Conservation (phyloP, 2,797 vertebrate genomes). For the Phoebastria nigripes region DNA sequence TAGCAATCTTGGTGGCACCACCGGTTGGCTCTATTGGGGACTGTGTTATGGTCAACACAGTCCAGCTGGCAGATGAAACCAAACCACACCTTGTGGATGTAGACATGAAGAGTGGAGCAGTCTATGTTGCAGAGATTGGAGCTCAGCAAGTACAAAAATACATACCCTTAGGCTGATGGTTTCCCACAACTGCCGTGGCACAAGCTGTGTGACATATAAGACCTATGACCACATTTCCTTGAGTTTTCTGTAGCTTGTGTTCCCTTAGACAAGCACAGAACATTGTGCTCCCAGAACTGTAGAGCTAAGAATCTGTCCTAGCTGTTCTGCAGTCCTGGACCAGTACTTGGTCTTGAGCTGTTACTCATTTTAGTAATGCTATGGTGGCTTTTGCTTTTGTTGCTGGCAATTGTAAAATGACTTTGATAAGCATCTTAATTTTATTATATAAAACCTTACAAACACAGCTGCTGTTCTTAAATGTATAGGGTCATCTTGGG, state of each 20-base stretch:
- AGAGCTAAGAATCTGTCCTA: background rate
- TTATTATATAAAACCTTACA: background rate
- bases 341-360: background rate
- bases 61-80: constrained; percentile 88
- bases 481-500: background rate
- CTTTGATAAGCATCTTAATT: background rate
- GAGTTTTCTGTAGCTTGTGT: background rate
- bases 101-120: constrained; percentile 79
- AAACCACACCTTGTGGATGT: constrained; percentile 91
- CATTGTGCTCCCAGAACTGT: background rate
- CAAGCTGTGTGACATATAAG: background rate
- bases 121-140: constrained; percentile 93
- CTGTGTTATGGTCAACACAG: constrained; percentile 80
- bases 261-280: background rate
- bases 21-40: constrained; percentile 82
- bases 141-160: constrained; percentile 93
- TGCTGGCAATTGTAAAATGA: background rate
- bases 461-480: background rate
- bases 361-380: background rate
- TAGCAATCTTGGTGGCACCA: constrained; percentile 83
- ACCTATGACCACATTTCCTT: background rate
- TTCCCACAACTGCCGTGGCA: background rate
- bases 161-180: constrained; percentile 64
- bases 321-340: background rate
- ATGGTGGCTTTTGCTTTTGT: background rate